Evolutionary conservation across 1,140 invertebrate genomes (phyloP).

Genomic region (Lanistes nyassanus): DNA sequence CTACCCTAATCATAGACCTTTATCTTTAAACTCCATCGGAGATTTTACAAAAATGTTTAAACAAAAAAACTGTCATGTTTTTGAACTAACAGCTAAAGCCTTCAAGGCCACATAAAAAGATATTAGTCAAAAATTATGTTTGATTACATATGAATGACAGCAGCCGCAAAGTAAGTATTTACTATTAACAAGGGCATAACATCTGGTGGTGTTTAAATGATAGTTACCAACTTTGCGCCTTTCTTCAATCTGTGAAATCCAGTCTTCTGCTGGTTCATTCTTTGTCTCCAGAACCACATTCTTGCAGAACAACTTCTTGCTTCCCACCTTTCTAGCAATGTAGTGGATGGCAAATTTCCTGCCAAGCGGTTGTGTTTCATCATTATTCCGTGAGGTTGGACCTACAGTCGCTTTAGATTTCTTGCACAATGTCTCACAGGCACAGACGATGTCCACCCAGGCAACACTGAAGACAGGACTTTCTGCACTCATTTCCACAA

Average conservation of each 20-base stretch:
- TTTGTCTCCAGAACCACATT: slow-evolving; percentile 5
- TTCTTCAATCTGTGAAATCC: slow-evolving; percentile 19
- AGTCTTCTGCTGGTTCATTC: neutral
- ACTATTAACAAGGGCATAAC: too few species aligned
- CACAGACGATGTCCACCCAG: slow-evolving; percentile 16
- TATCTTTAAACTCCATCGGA: too few species aligned
- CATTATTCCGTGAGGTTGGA: neutral
- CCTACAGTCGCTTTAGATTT: neutral
- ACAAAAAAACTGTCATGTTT: too few species aligned
- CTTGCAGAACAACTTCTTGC: slow-evolving; percentile 10
- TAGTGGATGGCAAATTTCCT: slow-evolving; percentile 6
- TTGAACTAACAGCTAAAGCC: too few species aligned
- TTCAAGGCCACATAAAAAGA: too few species aligned
- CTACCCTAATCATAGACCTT: too few species aligned
- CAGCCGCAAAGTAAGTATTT: too few species aligned
- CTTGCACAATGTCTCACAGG: slow-evolving; percentile 4
- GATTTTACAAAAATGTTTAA: too few species aligned
- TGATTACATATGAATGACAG: too few species aligned
- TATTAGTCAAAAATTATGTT: too few species aligned
- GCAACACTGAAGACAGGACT: neutral
- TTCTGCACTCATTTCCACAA: slow-evolving; percentile 1
- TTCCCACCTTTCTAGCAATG: neutral
- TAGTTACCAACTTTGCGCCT: slow-evolving; percentile 13
- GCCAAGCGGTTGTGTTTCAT: too few species aligned
- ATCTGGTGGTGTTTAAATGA: neutral